These are phyloP conservation scores for Sphaeridia pumilis DNA, from an alignment of 2,888 invertebrate genomes.

Conservation along the genomic window DNA sequence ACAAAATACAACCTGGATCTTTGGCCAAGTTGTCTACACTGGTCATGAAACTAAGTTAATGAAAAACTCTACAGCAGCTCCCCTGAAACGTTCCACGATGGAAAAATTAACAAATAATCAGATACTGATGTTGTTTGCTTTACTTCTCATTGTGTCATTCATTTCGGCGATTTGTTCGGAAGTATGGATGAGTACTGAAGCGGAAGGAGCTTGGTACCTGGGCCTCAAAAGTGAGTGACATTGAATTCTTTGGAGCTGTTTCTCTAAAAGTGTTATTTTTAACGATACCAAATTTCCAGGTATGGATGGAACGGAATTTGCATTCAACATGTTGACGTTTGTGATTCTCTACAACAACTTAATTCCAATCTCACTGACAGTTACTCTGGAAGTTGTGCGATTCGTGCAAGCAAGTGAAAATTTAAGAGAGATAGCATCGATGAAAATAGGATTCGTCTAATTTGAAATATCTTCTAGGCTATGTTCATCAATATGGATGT, in stretches of 20 bases:
- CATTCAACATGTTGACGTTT: slow-evolving; percentile 93
- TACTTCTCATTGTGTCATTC: slow-evolving; percentile 77
- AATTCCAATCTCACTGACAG: slow-evolving; percentile 98
- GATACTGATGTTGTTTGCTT: slow-evolving; percentile 87
- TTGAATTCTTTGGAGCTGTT: background rate
- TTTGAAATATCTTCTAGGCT: slow-evolving; percentile 47
- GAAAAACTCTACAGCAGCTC: slow-evolving; percentile 80
- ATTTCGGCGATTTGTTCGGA: slow-evolving; percentile 82
- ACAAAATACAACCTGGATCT: slow-evolving; percentile 92
- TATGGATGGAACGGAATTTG: slow-evolving; percentile 38
- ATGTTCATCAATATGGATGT: slow-evolving; percentile 86
- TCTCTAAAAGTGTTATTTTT: background rate
- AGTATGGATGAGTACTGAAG: slow-evolving; percentile 62
- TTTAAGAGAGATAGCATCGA: background rate
- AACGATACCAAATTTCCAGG: slow-evolving; percentile 44
- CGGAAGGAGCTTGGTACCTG: slow-evolving; percentile 68
- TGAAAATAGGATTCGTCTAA: background rate
- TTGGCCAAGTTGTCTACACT: slow-evolving; percentile 88
- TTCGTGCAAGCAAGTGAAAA: slow-evolving; percentile 68
- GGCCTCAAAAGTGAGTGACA: slow-evolving; percentile 55
- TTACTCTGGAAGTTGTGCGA: slow-evolving; percentile 94
- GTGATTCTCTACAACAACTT: slow-evolving; percentile 98
- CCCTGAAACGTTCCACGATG: slow-evolving; percentile 84
- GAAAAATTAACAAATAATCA: slow-evolving; percentile 86
- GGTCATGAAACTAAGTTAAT: slow-evolving; percentile 98